Evolutionary conservation across 1,140 invertebrate genomes (phyloP).

Genomic region (Euura saliciscinereae): DNA sequence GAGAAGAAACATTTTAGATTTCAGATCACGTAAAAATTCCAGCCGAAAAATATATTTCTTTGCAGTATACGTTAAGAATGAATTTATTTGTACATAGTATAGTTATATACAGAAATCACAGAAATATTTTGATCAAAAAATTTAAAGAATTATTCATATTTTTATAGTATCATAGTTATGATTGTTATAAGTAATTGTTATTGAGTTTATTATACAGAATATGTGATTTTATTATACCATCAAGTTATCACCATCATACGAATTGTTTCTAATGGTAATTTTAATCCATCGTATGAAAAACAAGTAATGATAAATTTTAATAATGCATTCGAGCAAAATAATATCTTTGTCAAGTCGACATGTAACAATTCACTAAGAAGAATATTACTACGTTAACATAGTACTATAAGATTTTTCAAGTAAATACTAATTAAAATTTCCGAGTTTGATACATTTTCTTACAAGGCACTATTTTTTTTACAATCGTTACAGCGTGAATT

Average conservation of each 20-base stretch:
- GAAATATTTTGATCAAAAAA: background rate
- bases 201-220: background rate
- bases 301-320: too few species aligned
- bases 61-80: background rate
- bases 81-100: slow-evolving; percentile 1
- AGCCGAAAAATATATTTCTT: background rate
- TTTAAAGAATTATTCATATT: background rate
- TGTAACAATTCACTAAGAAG: background rate
- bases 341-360: too few species aligned
- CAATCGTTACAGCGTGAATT: too few species aligned
- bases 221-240: background rate
- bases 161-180: background rate
- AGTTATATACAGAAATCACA: background rate
- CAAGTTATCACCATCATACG: background rate
- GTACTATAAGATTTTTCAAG: background rate
- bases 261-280: too few species aligned
- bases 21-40: too few species aligned
- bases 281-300: too few species aligned
- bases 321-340: too few species aligned
- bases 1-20: too few species aligned
- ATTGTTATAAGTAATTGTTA: background rate
- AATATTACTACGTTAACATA: background rate
- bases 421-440: background rate
- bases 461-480: background rate
- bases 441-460: background rate